Evolutionary conservation across 2,113 vertebrate species (phyloP).

Genomic region (Larimichthys crocea): DNA sequence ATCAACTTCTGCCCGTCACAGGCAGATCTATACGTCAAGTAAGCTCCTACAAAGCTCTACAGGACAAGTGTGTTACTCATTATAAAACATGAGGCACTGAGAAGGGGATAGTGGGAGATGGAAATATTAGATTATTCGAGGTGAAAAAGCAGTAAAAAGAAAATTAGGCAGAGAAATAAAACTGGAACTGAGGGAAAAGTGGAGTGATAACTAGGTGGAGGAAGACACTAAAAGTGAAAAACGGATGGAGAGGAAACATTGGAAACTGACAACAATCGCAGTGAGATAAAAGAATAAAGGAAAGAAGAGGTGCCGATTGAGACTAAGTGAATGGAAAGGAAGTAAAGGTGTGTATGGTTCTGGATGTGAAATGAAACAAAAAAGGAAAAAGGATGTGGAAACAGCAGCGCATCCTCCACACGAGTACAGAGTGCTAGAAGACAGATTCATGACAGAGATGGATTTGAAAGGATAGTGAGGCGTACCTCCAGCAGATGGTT

Average conservation of each 20-base stretch:
- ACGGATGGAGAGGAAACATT: neutral
- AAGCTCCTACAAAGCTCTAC: neutral
- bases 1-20: conserved; percentile 42
- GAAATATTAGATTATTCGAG: neutral
- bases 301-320: neutral
- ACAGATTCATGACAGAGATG: conserved; percentile 78
- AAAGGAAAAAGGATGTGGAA: neutral
- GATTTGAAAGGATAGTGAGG: conserved; percentile 74
- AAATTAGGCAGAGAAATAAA: conserved; percentile 1
- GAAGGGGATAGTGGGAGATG: neutral
- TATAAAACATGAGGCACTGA: neutral
- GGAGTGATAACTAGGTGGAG: neutral
- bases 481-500: conserved; percentile 81
- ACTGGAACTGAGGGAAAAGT: neutral
- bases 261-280: neutral
- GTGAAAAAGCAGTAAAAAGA: neutral
- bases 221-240: neutral
- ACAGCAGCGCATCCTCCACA: conserved; percentile 3
- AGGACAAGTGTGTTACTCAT: conserved; percentile 4
- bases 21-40: conserved; percentile 41
- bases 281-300: conserved; percentile 7
- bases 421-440: conserved; percentile 51
- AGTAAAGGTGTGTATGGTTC: neutral
- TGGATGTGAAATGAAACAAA: conserved; percentile 10
- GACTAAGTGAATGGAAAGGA: neutral